Evolutionary conservation across 2,888 invertebrate genomes (phyloP).

Genomic region (Hetaerina titia): DNA sequence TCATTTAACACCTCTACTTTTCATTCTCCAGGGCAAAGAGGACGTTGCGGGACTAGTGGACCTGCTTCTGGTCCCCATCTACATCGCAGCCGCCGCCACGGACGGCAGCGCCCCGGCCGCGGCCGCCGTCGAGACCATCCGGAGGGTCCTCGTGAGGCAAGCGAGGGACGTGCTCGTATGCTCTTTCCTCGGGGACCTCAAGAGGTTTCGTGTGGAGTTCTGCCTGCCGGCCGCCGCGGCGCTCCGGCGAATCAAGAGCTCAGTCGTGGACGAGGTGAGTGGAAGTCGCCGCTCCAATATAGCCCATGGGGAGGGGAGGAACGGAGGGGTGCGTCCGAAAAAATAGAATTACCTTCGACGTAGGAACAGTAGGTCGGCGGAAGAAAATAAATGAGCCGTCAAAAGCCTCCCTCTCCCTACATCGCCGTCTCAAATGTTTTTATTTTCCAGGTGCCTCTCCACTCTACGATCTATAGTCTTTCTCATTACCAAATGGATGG

Average conservation of each 20-base stretch:
- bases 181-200: constrained; percentile 83
- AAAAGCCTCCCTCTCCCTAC: not conserved
- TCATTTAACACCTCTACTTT: not conserved
- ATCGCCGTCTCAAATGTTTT: not conserved
- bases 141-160: constrained; percentile 83
- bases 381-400: not conserved
- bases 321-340: not conserved
- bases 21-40: constrained; percentile 68
- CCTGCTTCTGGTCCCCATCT: constrained; percentile 82
- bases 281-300: not conserved
- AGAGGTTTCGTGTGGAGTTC: constrained; percentile 82
- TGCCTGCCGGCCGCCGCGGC: constrained; percentile 82
- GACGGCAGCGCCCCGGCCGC: constrained; percentile 56
- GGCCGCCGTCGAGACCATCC: constrained; percentile 81
- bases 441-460: not conserved
- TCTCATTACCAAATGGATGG: not conserved
- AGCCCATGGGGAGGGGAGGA: no score
- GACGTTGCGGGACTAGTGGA: constrained; percentile 78
- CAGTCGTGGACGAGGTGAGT: constrained; percentile 72
- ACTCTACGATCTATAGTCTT: not conserved
- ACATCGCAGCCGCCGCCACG: constrained; percentile 73
- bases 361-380: not conserved
- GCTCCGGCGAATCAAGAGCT: constrained; percentile 73
- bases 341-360: not conserved
- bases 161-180: constrained; percentile 85